Base-by-base conservation (phyloP, 1,140 invertebrate species). In the Tachypleus tridentatus region DNA sequence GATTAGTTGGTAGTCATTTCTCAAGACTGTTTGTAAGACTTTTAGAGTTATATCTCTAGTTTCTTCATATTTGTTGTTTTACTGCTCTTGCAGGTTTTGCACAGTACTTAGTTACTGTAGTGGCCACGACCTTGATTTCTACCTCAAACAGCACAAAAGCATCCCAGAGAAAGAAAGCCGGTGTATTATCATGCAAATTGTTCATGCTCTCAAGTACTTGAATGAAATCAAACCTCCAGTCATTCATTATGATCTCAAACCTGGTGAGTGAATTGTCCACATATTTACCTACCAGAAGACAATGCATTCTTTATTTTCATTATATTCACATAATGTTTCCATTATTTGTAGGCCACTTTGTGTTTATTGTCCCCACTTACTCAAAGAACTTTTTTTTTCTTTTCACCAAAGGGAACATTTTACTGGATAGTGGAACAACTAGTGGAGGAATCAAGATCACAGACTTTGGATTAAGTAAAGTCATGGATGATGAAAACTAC, bases 21-120 rank as follows among this genome's bases (percentile, higher is more conserved):
- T 29, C 29, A 29, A 29, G 29, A 29, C 29, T 29, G 29, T 29
- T 29, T 29, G 29, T 29, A 29, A 29, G 29, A 29, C 29, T 29
- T 29, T 29, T 29, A 29, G 29, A 29, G 29, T 29, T 29, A 29
- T 29, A 29, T 29, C 29, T 29, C 29, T 29, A 29, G 29, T 29
- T 29, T 29, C 29, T 29, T 29, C 29, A 29, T 29, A 29, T 29
- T 29, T 29, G 29, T 29, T 29, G 29, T 29, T 29, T 29, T 29
- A 29, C 29, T 29, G 2, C 29, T 48, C 5, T 7, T 11, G 67
- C 67, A 66, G 63, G 72, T 99, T 99, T 85, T 99, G 97, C 85
- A 99, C 97, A 76, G 97, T 99, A 75, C 84, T 99, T 74, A 97
- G 99, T 82, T 99, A 98, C 81, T 98, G 96, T 83, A 95, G 98